Percentiles rank a stretch among this genome's conserved stretches.
Conservation (phyloP, 2,888 invertebrate species). For the Strigamia transsilvanica region DNA sequence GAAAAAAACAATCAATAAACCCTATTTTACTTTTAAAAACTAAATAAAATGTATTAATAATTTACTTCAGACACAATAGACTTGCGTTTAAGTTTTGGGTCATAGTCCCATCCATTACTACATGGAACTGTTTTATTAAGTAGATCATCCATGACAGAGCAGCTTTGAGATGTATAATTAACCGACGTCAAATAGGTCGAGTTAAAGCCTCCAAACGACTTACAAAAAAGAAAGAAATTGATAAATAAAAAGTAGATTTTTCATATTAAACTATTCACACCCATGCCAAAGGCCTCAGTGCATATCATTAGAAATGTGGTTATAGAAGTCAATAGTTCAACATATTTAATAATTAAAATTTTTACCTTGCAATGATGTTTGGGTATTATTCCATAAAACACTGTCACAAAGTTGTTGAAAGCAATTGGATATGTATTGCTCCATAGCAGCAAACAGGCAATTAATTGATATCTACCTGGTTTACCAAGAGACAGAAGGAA, state of each 20-base stretch:
- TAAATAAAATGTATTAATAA: not conserved
- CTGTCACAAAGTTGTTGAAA: conserved; percentile 42
- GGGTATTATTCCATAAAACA: conserved; percentile 51
- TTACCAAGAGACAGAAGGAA: conserved; percentile 48
- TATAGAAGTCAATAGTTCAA: not conserved
- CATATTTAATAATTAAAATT: not conserved
- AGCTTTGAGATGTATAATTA: not conserved
- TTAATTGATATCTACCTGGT: conserved; percentile 53
- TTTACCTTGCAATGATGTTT: conserved; percentile 50
- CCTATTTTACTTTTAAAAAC: not conserved
- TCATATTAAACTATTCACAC: too few relatives aligned
- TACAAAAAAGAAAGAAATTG: not conserved
- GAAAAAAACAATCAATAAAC: not conserved
- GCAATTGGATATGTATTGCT: conserved; percentile 42
- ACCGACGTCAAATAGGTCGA: not conserved
- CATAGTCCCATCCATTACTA: not conserved
- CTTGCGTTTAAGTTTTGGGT: not conserved
- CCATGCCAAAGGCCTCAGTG: too few relatives aligned
- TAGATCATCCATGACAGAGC: not conserved
- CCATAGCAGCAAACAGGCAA: conserved; percentile 49
- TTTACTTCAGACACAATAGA: not conserved
- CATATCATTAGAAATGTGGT: not conserved
- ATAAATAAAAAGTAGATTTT: not conserved
- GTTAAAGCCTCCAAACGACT: not conserved
- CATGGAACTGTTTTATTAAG: not conserved